phyloP scores from a whole-genome alignment of 2,113 vertebrate genomes.

The Vombatus ursinus region DNA sequence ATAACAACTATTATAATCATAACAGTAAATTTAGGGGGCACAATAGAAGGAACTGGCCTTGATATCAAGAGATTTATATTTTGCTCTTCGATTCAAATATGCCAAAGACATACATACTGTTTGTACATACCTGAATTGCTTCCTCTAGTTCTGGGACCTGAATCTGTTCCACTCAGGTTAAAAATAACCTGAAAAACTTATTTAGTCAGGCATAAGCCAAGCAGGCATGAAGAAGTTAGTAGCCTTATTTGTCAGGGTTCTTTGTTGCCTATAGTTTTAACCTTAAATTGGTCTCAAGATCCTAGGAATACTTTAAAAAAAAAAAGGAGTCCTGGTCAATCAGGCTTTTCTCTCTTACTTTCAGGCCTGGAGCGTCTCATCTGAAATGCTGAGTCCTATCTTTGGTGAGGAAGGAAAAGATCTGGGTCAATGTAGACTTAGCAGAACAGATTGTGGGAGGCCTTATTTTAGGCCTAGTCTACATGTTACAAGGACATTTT shows the following conservation, averaged over 20 bases:
- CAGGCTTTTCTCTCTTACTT: background rate
- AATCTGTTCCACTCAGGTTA: background rate
- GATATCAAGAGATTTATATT: background rate
- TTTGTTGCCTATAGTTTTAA: conserved; percentile 15
- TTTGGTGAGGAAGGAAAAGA: background rate
- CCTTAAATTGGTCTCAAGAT: background rate
- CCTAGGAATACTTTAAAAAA: background rate
- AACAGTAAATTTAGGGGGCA: background rate
- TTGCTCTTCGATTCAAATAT: background rate
- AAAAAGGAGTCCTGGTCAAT: background rate
- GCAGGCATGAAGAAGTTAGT: background rate
- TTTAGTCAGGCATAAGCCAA: background rate
- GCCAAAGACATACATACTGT: background rate
- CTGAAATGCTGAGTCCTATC: background rate
- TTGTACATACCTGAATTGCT: background rate
- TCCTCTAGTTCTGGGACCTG: background rate
- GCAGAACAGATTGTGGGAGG: background rate
- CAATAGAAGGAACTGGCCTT: background rate
- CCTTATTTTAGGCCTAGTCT: background rate
- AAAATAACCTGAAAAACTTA: background rate
- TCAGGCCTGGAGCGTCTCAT: background rate
- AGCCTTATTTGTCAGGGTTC: background rate
- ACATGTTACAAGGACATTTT: background rate
- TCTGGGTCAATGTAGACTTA: background rate
- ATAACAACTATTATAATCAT: background rate